These are phyloP conservation scores for Petrophora chlorosata DNA, from an alignment of 2,888 invertebrate genomes.

Conservation along the genomic window DNA sequence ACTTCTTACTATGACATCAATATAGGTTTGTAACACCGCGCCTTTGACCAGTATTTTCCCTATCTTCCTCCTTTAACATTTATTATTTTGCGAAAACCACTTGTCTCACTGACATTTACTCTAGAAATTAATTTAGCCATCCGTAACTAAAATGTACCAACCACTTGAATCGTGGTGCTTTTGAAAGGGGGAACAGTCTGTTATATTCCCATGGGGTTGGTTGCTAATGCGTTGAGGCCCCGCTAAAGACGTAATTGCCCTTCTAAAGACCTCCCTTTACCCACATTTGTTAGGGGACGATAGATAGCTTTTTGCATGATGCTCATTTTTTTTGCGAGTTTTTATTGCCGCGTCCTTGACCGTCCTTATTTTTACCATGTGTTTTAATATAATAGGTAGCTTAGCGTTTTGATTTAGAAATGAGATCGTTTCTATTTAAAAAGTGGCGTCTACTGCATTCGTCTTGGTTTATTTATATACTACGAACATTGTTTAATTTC, in stretches of 20 bases:
- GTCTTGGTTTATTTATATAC: constrained; percentile 20
- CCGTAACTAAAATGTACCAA: constrained; percentile 36
- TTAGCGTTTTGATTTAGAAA: constrained; percentile 15
- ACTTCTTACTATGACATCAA: not conserved
- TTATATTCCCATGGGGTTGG: constrained; percentile 56
- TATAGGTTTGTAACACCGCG: not conserved
- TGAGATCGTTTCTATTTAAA: constrained; percentile 14
- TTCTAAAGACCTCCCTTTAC: constrained; percentile 37
- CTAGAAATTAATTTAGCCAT: constrained; percentile 21
- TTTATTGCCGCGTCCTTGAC: constrained; percentile 38
- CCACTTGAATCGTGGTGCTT: constrained; percentile 41
- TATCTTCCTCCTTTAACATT: not conserved
- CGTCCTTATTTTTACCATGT: constrained; percentile 34
- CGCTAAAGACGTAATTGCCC: constrained; percentile 61
- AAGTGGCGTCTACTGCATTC: constrained; percentile 10
- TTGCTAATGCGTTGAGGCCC: constrained; percentile 51
- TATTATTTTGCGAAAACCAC: constrained; percentile 1
- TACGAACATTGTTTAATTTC: constrained; percentile 21
- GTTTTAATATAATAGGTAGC: constrained; percentile 25
- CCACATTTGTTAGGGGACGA: constrained; percentile 43
- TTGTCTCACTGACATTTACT: constrained; percentile 19
- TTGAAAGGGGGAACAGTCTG: constrained; percentile 42
- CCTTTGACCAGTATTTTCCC: too few species aligned
- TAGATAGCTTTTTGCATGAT: constrained; percentile 38
- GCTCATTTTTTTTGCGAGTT: constrained; percentile 33